These are phyloP conservation scores for Parasteatoda tepidariorum DNA, from an alignment of 1,140 invertebrate species.

Conservation along the genomic window DNA sequence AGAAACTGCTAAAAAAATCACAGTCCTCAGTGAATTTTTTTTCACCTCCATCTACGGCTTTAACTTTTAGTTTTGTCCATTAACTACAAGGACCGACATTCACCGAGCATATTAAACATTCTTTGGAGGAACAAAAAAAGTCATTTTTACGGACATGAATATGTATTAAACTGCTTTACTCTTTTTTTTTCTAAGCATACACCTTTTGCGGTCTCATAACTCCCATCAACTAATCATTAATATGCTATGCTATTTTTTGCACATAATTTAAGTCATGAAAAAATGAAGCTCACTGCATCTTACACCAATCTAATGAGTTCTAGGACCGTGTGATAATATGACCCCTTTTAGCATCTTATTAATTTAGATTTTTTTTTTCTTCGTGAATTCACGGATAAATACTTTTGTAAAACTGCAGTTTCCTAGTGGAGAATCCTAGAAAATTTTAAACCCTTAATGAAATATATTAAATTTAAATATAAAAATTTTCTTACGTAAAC, in stretches of 20 bases:
- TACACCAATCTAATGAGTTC: background rate
- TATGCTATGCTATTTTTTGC: background rate
- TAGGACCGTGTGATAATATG: background rate
- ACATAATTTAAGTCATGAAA: background rate
- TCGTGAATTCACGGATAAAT: no score
- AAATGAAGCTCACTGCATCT: background rate
- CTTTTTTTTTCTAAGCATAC: slow-evolving; percentile 2
- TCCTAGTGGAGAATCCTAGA: no score
- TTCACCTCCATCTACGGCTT: background rate
- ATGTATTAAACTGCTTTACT: slow-evolving; percentile 12
- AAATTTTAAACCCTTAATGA: no score
- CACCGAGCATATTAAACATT: slow-evolving; percentile 26
- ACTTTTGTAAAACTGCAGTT: no score
- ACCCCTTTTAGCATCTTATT: background rate
- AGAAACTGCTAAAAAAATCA: slow-evolving; percentile 9
- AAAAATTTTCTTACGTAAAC: no score
- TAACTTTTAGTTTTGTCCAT: slow-evolving; percentile 45
- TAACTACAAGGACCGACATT: slow-evolving; percentile 10
- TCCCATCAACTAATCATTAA: slow-evolving; percentile 24
- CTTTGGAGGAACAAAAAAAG: background rate
- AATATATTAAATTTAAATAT: no score
- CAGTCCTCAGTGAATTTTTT: slow-evolving; percentile 32
- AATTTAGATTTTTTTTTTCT: no score
- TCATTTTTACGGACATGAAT: slow-evolving; percentile 25
- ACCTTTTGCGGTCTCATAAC: slow-evolving; percentile 7